Evolutionary conservation across 2,888 invertebrate genomes (phyloP).

Genomic region (Tetragonisca angustula): DNA sequence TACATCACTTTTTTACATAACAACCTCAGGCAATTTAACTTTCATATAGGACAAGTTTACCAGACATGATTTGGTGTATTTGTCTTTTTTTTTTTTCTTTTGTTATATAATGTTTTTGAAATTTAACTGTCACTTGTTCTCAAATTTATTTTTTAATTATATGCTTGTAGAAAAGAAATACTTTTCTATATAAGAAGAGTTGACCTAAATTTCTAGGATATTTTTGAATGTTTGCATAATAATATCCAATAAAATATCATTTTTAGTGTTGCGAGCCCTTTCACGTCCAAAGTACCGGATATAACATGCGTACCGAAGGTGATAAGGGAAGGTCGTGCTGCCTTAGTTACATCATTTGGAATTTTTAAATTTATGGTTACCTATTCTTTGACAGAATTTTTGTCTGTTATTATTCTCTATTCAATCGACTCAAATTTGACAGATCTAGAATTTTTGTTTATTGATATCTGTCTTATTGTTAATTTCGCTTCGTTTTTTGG

Average conservation of each 20-base stretch:
- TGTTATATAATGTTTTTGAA: background rate
- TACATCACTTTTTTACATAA: slow-evolving; percentile 4
- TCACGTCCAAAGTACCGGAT: slow-evolving; percentile 92
- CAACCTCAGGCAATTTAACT: background rate
- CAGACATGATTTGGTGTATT: background rate
- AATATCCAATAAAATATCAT: background rate
- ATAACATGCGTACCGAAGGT: slow-evolving; percentile 92
- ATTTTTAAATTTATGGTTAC: slow-evolving; percentile 96
- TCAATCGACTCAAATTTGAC: slow-evolving; percentile 87
- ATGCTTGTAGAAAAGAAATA: background rate
- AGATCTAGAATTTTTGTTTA: slow-evolving; percentile 88
- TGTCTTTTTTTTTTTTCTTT: background rate
- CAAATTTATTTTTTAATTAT: background rate
- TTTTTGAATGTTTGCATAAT: background rate
- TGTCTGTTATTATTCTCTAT: slow-evolving; percentile 92
- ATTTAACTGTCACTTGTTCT: background rate
- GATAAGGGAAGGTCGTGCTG: slow-evolving; percentile 93
- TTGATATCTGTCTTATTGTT: slow-evolving; percentile 87
- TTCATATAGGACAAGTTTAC: slow-evolving; percentile 6
- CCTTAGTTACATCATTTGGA: slow-evolving; percentile 95
- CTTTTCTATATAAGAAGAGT: background rate
- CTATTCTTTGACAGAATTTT: slow-evolving; percentile 95
- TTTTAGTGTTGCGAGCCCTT: slow-evolving; percentile 92
- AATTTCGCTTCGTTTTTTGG: slow-evolving; percentile 88
- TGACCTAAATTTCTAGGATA: background rate